These are phyloP conservation scores for Phalacrocorax carbo DNA, from an alignment of 2,113 vertebrate species.

Conservation along the genomic window DNA sequence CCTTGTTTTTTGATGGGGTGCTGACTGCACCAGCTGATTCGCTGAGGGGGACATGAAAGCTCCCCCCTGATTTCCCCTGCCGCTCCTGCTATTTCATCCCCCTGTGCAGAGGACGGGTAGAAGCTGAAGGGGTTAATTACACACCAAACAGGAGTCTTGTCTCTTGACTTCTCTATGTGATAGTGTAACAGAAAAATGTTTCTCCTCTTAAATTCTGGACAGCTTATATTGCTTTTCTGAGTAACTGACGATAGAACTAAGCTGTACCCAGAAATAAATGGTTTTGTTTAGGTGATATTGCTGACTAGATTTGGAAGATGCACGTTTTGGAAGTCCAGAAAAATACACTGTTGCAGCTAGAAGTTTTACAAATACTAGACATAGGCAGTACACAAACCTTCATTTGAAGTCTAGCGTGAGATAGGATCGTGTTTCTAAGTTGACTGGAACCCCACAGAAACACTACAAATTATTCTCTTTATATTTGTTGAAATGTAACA, in stretches of 20 bases:
- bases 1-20: neutral
- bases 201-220: neutral
- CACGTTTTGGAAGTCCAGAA: neutral
- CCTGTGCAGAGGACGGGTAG: neutral
- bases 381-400: neutral
- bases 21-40: neutral
- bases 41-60: neutral
- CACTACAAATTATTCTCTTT: neutral
- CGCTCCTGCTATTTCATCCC: neutral
- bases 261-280: neutral
- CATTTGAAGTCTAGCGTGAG: neutral
- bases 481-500: neutral
- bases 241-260: neutral
- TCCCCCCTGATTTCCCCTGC: neutral
- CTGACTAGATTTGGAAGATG: neutral
- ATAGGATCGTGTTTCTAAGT: neutral
- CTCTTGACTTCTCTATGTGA: neutral
- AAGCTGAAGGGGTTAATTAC: neutral
- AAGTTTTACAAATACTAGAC: neutral
- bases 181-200: neutral
- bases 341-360: accelerated
- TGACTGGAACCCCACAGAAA: neutral
- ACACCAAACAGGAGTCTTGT: neutral
- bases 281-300: neutral
- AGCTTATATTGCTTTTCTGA: neutral